A percentile compares a stretch with the other conserved stretches of the same genome.
phyloP scores from a whole-genome alignment of 2,113 vertebrate species.

The Piprites chloris region DNA sequence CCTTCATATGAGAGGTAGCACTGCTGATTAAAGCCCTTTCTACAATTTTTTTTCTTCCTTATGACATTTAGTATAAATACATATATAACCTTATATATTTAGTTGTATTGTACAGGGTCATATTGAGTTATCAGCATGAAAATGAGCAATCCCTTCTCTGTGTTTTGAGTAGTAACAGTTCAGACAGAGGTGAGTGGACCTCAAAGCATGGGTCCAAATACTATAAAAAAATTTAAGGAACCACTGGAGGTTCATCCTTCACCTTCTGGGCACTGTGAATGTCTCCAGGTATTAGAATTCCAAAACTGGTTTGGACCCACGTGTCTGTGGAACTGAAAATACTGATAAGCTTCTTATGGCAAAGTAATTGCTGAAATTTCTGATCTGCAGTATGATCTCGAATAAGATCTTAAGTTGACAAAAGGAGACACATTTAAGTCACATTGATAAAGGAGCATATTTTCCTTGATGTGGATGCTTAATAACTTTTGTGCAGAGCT shows the following conservation, averaged over 20 bases:
- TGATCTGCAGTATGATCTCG: not conserved
- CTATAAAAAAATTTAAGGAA: not conserved
- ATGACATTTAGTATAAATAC: not conserved
- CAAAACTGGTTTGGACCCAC: not conserved
- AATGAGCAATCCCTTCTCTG: not conserved
- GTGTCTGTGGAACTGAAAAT: not conserved
- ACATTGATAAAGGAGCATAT: not conserved
- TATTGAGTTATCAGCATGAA: not conserved
- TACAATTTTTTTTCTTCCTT: not conserved
- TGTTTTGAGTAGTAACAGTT: not conserved
- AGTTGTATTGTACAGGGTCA: not conserved
- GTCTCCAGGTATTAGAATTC: not conserved
- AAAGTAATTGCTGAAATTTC: not conserved
- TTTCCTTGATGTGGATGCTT: not conserved
- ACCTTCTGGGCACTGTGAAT: not conserved
- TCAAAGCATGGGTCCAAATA: not conserved
- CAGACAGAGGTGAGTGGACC: not conserved
- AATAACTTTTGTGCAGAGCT: not conserved
- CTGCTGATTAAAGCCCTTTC: not conserved
- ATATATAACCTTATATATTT: not conserved
- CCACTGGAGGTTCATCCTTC: not conserved
- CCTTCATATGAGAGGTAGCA: not conserved
- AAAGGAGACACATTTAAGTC: not conserved
- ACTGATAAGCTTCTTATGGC: not conserved
- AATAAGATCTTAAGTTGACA: not conserved